Evolutionary conservation across 2,888 invertebrate species (phyloP).

Genomic region (Gryllus longicercus): DNA sequence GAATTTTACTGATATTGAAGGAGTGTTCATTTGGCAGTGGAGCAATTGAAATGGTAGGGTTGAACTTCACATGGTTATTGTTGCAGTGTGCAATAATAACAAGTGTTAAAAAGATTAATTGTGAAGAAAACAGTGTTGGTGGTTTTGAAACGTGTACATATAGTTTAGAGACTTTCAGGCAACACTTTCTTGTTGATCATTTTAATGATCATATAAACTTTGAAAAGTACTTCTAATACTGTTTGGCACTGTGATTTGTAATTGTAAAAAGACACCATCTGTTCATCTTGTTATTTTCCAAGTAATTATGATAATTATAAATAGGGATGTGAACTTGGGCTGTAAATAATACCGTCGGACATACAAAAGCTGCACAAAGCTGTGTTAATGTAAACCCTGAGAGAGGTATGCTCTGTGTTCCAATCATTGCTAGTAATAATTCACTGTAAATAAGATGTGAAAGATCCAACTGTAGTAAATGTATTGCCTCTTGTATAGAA

Average conservation of each 20-base stretch:
- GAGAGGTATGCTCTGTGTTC: slow-evolving; percentile 9
- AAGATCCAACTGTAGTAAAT: background rate
- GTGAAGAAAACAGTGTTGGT: background rate
- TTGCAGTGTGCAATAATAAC: background rate
- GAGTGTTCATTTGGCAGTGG: slow-evolving; percentile 2
- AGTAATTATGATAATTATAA: background rate
- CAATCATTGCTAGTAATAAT: background rate
- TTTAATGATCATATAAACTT: background rate
- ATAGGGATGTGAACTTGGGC: background rate
- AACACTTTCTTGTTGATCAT: background rate
- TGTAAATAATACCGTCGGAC: background rate
- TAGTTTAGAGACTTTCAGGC: background rate
- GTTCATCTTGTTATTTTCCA: background rate
- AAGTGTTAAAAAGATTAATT: background rate
- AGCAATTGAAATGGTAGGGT: background rate
- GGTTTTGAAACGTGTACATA: background rate
- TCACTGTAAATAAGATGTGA: background rate
- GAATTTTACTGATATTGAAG: background rate
- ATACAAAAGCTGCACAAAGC: background rate
- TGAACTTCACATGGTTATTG: slow-evolving; percentile 17
- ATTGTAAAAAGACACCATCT: slow-evolving; percentile 5
- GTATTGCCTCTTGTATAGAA: slow-evolving; percentile 17
- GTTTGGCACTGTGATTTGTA: background rate
- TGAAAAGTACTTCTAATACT: background rate
- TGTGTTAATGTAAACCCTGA: slow-evolving; percentile 17